phyloP scores from a whole-genome alignment of 2,113 vertebrate genomes.

The Ceyx melanurus region DNA sequence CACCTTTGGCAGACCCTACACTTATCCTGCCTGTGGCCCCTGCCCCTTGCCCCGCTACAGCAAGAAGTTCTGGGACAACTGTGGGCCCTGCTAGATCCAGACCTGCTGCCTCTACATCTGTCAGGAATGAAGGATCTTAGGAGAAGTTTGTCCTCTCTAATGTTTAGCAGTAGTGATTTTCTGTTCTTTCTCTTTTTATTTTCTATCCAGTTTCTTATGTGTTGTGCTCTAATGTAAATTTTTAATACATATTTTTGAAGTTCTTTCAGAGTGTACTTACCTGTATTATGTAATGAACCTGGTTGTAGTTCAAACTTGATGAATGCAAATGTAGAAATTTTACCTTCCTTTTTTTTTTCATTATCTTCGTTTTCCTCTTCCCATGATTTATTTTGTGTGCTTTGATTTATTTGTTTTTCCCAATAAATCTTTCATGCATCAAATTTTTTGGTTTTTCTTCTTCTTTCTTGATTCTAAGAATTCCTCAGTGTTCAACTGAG shows the following conservation, averaged over 20 bases:
- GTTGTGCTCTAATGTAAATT: rapidly evolving
- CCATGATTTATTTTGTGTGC: rapidly evolving
- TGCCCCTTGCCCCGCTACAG: background rate
- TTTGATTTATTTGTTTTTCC: rapidly evolving
- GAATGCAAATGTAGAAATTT: rapidly evolving
- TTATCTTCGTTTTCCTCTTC: rapidly evolving
- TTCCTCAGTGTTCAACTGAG: rapidly evolving
- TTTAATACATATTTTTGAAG: rapidly evolving
- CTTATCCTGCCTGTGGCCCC: background rate
- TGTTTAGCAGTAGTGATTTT: rapidly evolving
- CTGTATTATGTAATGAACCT: rapidly evolving
- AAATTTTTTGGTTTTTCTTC: rapidly evolving
- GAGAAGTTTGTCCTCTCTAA: rapidly evolving
- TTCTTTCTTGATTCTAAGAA: rapidly evolving
- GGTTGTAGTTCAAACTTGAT: rapidly evolving
- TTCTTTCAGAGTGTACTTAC: rapidly evolving
- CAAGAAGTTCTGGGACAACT: background rate
- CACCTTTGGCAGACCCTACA: background rate
- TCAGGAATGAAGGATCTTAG: rapidly evolving
- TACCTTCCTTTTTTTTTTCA: rapidly evolving
- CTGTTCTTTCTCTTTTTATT: rapidly evolving
- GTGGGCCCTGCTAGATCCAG: background rate
- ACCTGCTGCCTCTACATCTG: background rate
- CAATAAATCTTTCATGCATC: background rate
- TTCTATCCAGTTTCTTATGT: rapidly evolving